Conservation (phyloP, 2,113 vertebrate genomes). For the Gulo gulo region DNA sequence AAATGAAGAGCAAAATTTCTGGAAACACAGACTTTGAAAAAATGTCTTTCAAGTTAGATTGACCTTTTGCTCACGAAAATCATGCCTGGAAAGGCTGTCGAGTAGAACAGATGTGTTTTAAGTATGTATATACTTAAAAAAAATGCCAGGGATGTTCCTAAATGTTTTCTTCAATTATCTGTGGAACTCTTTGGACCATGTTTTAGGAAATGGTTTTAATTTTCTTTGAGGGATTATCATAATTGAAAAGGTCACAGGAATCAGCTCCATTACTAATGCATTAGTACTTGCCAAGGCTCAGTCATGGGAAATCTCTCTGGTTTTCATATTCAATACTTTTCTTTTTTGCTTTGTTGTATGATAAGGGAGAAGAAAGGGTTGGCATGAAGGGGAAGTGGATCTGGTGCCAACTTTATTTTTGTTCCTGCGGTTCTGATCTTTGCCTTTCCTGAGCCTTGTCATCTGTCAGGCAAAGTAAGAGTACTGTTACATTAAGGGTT, state of each 20-base stretch:
- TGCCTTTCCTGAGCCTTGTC: constrained; percentile 42
- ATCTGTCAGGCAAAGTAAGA: constrained; percentile 44
- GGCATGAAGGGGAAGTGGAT: not conserved
- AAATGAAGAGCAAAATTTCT: not conserved
- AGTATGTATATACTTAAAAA: not conserved
- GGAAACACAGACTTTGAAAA: not conserved
- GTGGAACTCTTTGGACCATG: not conserved
- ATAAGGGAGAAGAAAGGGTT: not conserved
- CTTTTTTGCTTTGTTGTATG: constrained; percentile 52
- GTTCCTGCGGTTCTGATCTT: constrained; percentile 40
- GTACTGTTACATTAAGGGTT: not conserved
- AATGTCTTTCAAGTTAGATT: not conserved
- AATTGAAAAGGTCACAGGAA: constrained; percentile 74
- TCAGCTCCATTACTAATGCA: constrained; percentile 49
- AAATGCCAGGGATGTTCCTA: constrained; percentile 32
- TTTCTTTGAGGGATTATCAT: constrained; percentile 72
- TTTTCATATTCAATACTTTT: constrained; percentile 44
- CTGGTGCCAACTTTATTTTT: not conserved
- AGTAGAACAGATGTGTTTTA: not conserved
- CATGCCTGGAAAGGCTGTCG: not conserved
- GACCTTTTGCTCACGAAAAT: constrained; percentile 27
- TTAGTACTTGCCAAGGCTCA: constrained; percentile 56
- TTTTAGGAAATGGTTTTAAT: constrained; percentile 65
- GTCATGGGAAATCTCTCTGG: constrained; percentile 5
- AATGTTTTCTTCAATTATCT: constrained; percentile 46